These are phyloP conservation scores for Capitulum mitella DNA, from an alignment of 2,888 invertebrate genomes.

Conservation along the genomic window DNA sequence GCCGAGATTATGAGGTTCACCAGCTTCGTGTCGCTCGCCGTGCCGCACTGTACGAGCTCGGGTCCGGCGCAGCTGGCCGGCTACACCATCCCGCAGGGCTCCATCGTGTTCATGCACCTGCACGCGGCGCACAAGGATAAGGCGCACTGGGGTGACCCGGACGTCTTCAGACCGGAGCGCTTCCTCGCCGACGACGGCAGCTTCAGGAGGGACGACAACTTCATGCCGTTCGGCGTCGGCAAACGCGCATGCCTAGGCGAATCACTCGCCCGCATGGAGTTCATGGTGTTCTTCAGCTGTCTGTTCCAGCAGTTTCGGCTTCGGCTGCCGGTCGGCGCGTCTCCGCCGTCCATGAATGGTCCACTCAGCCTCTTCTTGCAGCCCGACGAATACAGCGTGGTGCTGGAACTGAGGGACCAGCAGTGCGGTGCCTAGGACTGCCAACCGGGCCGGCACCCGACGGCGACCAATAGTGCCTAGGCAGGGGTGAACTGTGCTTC, in stretches of 20 bases:
- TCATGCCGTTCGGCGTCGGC: slow-evolving; percentile 23
- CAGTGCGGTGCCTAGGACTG: no score
- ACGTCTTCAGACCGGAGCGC: slow-evolving; percentile 25
- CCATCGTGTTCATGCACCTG: neutral
- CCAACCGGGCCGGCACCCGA: no score
- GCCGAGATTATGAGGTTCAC: slow-evolving; percentile 6
- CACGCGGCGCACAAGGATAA: slow-evolving; percentile 1
- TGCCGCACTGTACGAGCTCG: neutral
- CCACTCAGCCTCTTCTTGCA: neutral
- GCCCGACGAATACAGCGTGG: neutral
- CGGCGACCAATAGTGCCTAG: no score
- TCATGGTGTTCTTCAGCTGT: neutral
- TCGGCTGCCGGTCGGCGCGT: neutral
- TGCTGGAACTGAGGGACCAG: neutral
- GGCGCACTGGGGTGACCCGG: slow-evolving; percentile 2
- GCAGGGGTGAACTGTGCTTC: no score
- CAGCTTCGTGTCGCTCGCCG: neutral
- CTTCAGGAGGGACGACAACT: neutral
- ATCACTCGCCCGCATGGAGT: neutral
- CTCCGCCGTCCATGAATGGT: neutral
- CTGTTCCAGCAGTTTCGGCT: neutral
- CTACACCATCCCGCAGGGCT: neutral
- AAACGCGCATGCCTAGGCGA: slow-evolving; percentile 22
- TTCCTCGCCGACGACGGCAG: slow-evolving; percentile 11
- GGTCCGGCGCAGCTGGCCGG: slow-evolving; percentile 1